Percentiles rank a stretch among this genome's conserved stretches.
These are phyloP conservation scores for Platalea minor DNA, from an alignment of 2,797 vertebrate genomes.

Conservation along the genomic window DNA sequence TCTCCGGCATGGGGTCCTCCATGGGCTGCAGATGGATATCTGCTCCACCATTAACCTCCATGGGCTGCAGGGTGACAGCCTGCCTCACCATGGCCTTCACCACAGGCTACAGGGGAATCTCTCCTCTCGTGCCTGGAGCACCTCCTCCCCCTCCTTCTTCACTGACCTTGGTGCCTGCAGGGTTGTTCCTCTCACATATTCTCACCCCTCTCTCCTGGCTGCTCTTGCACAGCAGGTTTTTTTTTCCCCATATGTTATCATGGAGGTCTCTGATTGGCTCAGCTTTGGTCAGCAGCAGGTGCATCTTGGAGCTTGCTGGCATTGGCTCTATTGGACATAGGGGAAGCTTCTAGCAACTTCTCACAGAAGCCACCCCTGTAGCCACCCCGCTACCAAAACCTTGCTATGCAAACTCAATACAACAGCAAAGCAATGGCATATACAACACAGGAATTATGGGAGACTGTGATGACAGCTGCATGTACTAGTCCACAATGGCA, in stretches of 20 bases:
- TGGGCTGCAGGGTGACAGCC: background rate
- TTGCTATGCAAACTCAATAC: background rate
- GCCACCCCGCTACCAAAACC: background rate
- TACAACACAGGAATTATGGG: background rate
- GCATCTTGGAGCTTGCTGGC: fast-evolving
- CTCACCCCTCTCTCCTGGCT: background rate
- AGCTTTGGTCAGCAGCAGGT: fast-evolving
- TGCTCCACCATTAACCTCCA: fast-evolving
- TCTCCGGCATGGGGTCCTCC: background rate
- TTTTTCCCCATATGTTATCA: background rate
- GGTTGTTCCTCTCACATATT: background rate
- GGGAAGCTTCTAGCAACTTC: background rate
- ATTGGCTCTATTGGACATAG: fast-evolving
- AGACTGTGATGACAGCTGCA: background rate
- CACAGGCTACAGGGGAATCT: background rate
- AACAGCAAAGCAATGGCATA: background rate
- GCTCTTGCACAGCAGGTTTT: background rate
- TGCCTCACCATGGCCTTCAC: background rate
- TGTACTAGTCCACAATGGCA: background rate
- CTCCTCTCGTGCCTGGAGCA: background rate
- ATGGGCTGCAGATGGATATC: background rate
- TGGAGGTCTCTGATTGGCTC: background rate
- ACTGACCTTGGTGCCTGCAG: background rate
- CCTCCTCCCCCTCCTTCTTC: background rate
- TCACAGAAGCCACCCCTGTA: background rate